Percentiles rank a stretch among this genome's conserved stretches.
Evolutionary conservation across 2,113 vertebrate species (phyloP).

Genomic region (Sapajus apella): DNA sequence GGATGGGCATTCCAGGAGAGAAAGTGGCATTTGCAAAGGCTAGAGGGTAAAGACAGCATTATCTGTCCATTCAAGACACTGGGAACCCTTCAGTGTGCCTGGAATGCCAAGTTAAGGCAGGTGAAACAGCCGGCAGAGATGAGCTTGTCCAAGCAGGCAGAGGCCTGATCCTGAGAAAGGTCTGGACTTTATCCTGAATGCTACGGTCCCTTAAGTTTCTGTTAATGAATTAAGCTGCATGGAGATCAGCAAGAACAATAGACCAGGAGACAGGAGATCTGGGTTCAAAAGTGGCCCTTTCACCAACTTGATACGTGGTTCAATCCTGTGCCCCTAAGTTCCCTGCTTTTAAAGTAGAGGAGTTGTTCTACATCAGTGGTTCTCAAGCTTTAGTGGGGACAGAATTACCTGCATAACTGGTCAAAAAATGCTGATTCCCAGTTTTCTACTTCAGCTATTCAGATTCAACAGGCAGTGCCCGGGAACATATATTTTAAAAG

Average conservation of each 20-base stretch:
- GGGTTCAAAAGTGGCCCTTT: constrained; percentile 7
- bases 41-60: not conserved
- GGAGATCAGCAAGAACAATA: not conserved
- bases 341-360: not conserved
- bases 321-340: not conserved
- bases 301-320: not conserved
- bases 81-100: not conserved
- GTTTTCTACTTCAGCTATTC: not conserved
- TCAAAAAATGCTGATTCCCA: not conserved
- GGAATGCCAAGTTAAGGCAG: not conserved
- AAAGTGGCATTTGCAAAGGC: not conserved
- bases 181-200: constrained; percentile 20
- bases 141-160: not conserved
- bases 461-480: not conserved
- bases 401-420: not conserved
- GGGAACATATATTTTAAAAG: not conserved
- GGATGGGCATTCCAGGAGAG: not conserved
- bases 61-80: not conserved
- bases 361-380: not conserved
- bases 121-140: not conserved
- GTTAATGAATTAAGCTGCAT: constrained; percentile 1
- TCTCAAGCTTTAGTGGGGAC: constrained; percentile 7
- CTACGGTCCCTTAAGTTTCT: not conserved
- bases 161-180: not conserved
- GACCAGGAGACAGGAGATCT: not conserved